A percentile compares a stretch with the other conserved stretches of the same genome.
Evolutionary conservation across 1,140 invertebrate species (phyloP).

Genomic region (Brachionus rotundiformis): DNA sequence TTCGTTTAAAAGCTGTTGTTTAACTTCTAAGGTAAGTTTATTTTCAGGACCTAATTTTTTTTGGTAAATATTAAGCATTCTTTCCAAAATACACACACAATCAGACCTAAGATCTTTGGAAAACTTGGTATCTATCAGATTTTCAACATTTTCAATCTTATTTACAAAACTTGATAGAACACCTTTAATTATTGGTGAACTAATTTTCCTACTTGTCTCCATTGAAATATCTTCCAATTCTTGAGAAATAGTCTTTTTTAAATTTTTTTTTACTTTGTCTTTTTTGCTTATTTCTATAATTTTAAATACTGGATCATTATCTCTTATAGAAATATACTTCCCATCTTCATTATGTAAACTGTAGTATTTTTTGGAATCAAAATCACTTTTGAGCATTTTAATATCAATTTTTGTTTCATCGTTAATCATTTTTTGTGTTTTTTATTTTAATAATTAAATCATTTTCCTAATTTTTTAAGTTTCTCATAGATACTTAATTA

Average conservation of each 20-base stretch:
- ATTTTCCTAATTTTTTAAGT: background rate
- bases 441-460: background rate
- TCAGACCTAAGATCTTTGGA: background rate
- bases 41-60: background rate
- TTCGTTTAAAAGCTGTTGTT: background rate
- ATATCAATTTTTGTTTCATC: background rate
- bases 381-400: background rate
- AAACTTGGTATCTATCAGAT: background rate
- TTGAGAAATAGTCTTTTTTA: background rate
- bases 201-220: background rate
- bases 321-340: background rate
- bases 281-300: background rate
- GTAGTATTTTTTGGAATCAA: background rate
- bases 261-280: background rate
- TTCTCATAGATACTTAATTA: conserved; percentile 25
- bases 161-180: background rate
- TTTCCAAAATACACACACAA: background rate
- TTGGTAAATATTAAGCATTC: conserved; percentile 14
- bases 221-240: background rate
- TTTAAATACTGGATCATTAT: conserved; percentile 1
- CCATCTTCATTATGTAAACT: background rate
- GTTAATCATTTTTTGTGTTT: conserved; percentile 16
- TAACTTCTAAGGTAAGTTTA: conserved; percentile 9
- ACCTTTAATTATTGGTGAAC: background rate
- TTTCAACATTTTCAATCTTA: background rate